Evolutionary conservation across 2,888 invertebrate genomes (phyloP).

Genomic region (Carpatolechia fugitivella): DNA sequence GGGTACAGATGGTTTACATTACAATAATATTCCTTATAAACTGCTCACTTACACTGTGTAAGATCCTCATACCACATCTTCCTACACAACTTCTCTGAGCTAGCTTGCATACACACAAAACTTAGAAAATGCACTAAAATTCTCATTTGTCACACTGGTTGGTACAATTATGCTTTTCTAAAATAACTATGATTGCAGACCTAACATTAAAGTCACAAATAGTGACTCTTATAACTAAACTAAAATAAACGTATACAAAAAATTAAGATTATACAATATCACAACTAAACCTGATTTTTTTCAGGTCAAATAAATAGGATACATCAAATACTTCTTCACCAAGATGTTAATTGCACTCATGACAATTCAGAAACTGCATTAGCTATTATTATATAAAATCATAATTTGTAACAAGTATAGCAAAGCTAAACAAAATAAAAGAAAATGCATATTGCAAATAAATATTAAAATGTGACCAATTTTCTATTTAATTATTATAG

Average conservation of each 20-base stretch:
- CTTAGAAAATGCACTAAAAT: constrained; percentile 46
- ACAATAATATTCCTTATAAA: no score
- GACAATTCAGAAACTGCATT: neutral
- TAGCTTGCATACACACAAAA: constrained; percentile 19
- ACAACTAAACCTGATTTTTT: constrained; percentile 67
- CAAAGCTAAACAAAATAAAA: no score
- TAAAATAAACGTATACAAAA: constrained; percentile 77
- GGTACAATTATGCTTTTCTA: constrained; percentile 41
- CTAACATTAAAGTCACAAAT: constrained; percentile 68
- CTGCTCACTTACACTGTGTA: neutral
- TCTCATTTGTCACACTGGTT: constrained; percentile 39
- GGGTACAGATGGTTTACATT: neutral
- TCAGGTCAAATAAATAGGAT: constrained; percentile 59
- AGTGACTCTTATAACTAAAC: constrained; percentile 45
- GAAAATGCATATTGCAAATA: neutral
- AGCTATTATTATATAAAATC: no score
- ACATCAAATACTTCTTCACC: neutral
- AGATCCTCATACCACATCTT: no score
- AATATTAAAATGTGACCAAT: neutral
- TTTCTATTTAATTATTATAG: neutral
- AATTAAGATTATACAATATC: constrained; percentile 69
- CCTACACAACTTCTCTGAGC: neutral
- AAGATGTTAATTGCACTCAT: constrained; percentile 1
- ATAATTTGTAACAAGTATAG: no score
- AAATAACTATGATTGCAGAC: constrained; percentile 52